Evolutionary conservation across 2,113 vertebrate species (phyloP), one percentile per base, ranked within the genome.

Genomic region (Poeciliopsis occidentalis): DNA sequence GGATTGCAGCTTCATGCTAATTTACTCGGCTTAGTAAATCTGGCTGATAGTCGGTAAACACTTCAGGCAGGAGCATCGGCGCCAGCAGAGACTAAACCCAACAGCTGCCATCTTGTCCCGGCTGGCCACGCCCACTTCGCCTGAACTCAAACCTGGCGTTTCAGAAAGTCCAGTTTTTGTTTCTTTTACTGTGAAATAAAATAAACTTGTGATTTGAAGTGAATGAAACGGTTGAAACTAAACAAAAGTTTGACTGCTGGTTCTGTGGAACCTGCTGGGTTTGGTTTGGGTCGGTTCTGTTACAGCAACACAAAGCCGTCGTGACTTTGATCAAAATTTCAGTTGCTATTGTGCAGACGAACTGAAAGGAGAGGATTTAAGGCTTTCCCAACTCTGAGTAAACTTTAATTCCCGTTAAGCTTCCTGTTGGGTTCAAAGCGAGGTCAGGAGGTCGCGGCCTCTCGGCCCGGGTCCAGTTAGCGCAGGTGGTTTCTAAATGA

Each of bases 381-480:
- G 71, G 75, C 73, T 79, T 10, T 74, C 66, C 83, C 60, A 60
- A 54, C 82, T 85, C 17, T 17, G 34, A 8, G 7, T 87, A 74
- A 84, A 78, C 81, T 66, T 66, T 80, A 64, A 80, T 3, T 73
- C 67, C 70, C 29, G 34, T 34, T 60, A 78, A 83, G 69, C 84
- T 79, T 84, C 70, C 79, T 17, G 69, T 69, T 73, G 0, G 19
- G 27, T 64, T 60, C 34, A 67, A 37, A 30, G 63, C 61, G 47
- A 69, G 70, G 80, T 84, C 64, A 54, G 12, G 61, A 34, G 13
- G 51, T 29, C 2, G 24, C 12, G 73, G 76, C 88, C 86, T 77
- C 62, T 73, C 64, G 73, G 37, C 84, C 37, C 31, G 0, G 1
- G 69, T 37, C n/a, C 27, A 17, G 12, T 17, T 65, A 3, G 27